These are phyloP conservation scores for Formica exsecta DNA, from an alignment of 1,140 invertebrate species.

Conservation along the genomic window DNA sequence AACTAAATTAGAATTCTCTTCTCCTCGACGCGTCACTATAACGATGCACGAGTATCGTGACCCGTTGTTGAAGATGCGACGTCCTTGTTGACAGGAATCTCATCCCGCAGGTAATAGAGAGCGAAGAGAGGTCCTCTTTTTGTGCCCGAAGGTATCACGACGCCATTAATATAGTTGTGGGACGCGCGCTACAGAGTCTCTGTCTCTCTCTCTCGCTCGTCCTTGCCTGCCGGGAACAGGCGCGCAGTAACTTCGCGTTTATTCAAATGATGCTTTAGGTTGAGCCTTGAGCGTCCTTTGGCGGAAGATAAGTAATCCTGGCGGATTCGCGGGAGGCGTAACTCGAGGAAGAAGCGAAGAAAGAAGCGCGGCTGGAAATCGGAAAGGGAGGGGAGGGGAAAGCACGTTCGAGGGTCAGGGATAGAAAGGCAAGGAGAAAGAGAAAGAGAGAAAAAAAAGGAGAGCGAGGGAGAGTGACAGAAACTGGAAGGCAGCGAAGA, in stretches of 20 bases:
- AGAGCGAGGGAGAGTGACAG: slow-evolving; percentile 15
- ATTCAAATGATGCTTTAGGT: slow-evolving; percentile 84
- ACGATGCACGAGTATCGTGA: slow-evolving; percentile 42
- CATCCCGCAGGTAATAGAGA: slow-evolving; percentile 43
- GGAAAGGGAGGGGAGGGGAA: slow-evolving; percentile 39
- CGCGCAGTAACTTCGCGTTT: slow-evolving; percentile 81
- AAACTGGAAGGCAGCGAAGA: slow-evolving; percentile 18
- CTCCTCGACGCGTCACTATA: slow-evolving; percentile 23
- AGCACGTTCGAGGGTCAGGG: slow-evolving; percentile 58
- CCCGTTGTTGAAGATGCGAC: slow-evolving; percentile 43
- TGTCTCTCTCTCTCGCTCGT: slow-evolving; percentile 39
- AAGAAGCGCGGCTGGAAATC: slow-evolving; percentile 46
- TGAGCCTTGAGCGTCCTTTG: slow-evolving; percentile 77
- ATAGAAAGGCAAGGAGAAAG: background rate
- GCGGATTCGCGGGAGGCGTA: slow-evolving; percentile 66
- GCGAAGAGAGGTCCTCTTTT: slow-evolving; percentile 45
- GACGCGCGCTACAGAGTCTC: slow-evolving; percentile 45
- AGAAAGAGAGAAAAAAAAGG: background rate
- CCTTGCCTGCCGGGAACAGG: slow-evolving; percentile 51
- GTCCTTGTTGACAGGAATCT: slow-evolving; percentile 41
- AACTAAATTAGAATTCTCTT: slow-evolving; percentile 42
- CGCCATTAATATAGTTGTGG: slow-evolving; percentile 74
- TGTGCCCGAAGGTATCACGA: slow-evolving; percentile 50
- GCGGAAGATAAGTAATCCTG: slow-evolving; percentile 81
- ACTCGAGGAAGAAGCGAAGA: slow-evolving; percentile 51